Base-by-base conservation (phyloP, 2,888 invertebrate genomes). In the Nemoura dubitans region DNA sequence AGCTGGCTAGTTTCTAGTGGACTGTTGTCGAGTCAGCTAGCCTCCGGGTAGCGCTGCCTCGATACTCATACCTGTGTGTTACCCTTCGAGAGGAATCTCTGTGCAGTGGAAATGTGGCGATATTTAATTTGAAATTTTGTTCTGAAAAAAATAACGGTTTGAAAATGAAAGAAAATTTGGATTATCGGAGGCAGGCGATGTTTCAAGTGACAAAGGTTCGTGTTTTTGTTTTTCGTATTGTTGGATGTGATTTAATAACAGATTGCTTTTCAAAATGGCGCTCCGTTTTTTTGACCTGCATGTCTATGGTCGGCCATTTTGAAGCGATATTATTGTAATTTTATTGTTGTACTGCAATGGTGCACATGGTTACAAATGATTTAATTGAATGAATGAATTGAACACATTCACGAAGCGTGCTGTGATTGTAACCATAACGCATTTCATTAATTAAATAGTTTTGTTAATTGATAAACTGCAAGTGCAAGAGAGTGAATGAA, bases 201-300 rank as follows among this genome's bases (percentile, higher is more conserved):
- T 95, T 94, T 91, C 96, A 96, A 92, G 94, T 95, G 90, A 95
- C 95, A 86, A 96, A 96, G 95, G 96, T 96, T 88, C 89, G 88
- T 81, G 30, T 30, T 26, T 42, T 84, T 84, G 29, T 84, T 59
- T 76, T 59, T 43, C 25, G 59, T 81, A 30, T 81, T 29, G 81
- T 27, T 81, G 43, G 21, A 14, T n/a, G 76, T 59, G 76, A 84
- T 28, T 84, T 76, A 7, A 26, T n/a, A 27, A 28, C 30, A 81
- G 29, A 1, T 27, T 27, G 83, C 43, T 26, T 42, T 26, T 83
- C 83, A 83, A 84, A 84, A 84, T 84, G 84, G 84, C 84, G 84
- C 28, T 10, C 21, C 76, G 27, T 84, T 59, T 76, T 84, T 59
- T 59, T 84, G 2, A 59, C 27, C 21, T 78, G 28, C 28, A 78